phyloP scores from a whole-genome alignment of 2,113 vertebrate species.

The Sinocyclocheilus rhinocerous region DNA sequence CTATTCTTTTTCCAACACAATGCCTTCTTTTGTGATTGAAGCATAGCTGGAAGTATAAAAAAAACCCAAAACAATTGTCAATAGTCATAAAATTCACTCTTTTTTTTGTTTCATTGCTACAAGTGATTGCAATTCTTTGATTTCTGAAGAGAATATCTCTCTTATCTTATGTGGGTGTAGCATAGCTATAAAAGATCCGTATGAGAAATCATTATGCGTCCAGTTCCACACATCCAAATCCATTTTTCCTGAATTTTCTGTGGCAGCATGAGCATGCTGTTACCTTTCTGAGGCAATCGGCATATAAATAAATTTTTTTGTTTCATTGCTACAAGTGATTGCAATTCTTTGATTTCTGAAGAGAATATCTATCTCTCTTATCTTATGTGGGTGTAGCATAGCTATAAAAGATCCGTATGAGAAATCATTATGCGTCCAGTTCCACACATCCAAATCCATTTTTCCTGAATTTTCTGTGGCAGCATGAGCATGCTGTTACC shows the following conservation, averaged over 20 bases:
- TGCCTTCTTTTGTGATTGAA: not conserved
- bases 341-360: not conserved
- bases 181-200: not conserved
- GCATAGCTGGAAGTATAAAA: not conserved
- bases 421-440: not conserved
- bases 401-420: no score
- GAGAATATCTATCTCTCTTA: not conserved
- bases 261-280: not conserved
- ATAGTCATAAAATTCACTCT: not conserved
- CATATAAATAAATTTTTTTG: not conserved
- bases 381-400: not conserved
- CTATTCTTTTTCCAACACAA: not conserved
- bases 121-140: not conserved
- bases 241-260: not conserved
- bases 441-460: conserved; percentile 7
- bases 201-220: not conserved
- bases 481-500: not conserved
- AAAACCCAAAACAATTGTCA: not conserved
- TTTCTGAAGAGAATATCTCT: not conserved
- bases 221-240: conserved; percentile 9
- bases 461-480: not conserved
- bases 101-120: conserved; percentile 19
- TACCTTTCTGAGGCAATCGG: no score
- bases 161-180: not conserved
- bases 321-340: conserved; percentile 3